Conservation (phyloP, 2,888 invertebrate species). For the Drosophila parthenogenetica region DNA sequence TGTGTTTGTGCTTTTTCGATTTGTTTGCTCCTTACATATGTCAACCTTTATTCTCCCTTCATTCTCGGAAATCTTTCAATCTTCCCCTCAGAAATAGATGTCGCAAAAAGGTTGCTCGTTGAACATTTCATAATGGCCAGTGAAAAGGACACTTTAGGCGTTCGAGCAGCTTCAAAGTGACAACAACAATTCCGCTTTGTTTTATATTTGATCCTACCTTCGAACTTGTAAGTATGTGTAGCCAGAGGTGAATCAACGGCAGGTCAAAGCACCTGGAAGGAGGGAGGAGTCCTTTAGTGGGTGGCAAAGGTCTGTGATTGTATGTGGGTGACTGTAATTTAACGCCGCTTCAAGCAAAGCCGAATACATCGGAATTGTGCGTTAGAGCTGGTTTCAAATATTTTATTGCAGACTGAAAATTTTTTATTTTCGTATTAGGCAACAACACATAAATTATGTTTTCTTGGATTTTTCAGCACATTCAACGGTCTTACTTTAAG, state of each 20-base stretch:
- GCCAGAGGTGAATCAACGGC: neutral
- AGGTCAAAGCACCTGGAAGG: neutral
- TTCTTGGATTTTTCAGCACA: slow-evolving; percentile 40
- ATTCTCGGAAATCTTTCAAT: neutral
- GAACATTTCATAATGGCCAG: slow-evolving; percentile 61
- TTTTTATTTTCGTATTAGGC: slow-evolving; percentile 36
- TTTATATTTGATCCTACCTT: slow-evolving; percentile 66
- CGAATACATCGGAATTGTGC: slow-evolving; percentile 46
- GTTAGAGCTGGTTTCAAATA: slow-evolving; percentile 29
- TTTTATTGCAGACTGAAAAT: slow-evolving; percentile 47
- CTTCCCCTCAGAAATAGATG: neutral
- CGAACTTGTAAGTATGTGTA: slow-evolving; percentile 21
- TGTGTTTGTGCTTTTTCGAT: slow-evolving; percentile 48
- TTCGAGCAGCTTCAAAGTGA: slow-evolving; percentile 72
- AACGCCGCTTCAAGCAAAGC: slow-evolving; percentile 58
- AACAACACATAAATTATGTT: slow-evolving; percentile 45
- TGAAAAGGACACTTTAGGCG: slow-evolving; percentile 71
- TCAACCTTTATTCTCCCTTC: neutral
- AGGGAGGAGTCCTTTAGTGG: neutral
- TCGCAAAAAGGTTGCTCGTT: slow-evolving; percentile 52
- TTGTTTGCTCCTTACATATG: slow-evolving; percentile 48
- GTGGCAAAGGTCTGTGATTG: slow-evolving; percentile 26
- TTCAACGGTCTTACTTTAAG: slow-evolving; percentile 25
- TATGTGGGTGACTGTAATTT: slow-evolving; percentile 53
- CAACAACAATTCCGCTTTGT: slow-evolving; percentile 58